Evolutionary conservation across 2,888 invertebrate genomes (phyloP).

Genomic region (Isotomurus palustris): DNA sequence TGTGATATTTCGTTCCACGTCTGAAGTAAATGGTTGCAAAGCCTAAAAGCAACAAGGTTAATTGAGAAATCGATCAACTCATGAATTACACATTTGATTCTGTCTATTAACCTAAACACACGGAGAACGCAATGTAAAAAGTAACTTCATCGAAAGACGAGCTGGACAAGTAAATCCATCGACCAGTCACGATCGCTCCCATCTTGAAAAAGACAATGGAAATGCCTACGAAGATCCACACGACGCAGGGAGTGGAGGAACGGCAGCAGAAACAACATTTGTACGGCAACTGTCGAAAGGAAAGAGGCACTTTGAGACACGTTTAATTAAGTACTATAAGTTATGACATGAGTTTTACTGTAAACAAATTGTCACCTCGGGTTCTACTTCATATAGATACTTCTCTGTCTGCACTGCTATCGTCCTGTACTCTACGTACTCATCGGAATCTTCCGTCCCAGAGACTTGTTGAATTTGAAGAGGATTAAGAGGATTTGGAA

Average conservation of each 20-base stretch:
- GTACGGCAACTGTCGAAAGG: conserved; percentile 23
- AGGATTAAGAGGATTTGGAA: too few species aligned
- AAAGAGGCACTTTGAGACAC: background rate
- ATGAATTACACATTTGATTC: background rate
- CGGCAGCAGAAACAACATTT: conserved; percentile 38
- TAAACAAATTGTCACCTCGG: background rate
- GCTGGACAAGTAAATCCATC: conserved; percentile 37
- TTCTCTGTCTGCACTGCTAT: conserved; percentile 5
- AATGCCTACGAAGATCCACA: conserved; percentile 35
- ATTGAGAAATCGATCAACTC: background rate
- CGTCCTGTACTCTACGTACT: background rate
- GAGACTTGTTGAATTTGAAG: too few species aligned
- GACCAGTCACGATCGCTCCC: conserved; percentile 39
- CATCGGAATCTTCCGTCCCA: background rate
- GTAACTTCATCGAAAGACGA: conserved; percentile 34
- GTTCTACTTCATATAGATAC: background rate
- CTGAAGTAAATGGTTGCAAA: conserved; percentile 38
- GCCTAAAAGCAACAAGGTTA: conserved; percentile 4
- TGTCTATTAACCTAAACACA: conserved; percentile 28
- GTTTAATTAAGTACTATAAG: background rate
- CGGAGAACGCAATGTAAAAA: conserved; percentile 36
- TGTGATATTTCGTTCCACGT: conserved; percentile 36
- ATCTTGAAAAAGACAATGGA: conserved; percentile 38
- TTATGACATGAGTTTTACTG: background rate
- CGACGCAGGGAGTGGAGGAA: conserved; percentile 33